Base-by-base conservation (phyloP, 2,888 invertebrate genomes). In the Phengaris alcon region DNA sequence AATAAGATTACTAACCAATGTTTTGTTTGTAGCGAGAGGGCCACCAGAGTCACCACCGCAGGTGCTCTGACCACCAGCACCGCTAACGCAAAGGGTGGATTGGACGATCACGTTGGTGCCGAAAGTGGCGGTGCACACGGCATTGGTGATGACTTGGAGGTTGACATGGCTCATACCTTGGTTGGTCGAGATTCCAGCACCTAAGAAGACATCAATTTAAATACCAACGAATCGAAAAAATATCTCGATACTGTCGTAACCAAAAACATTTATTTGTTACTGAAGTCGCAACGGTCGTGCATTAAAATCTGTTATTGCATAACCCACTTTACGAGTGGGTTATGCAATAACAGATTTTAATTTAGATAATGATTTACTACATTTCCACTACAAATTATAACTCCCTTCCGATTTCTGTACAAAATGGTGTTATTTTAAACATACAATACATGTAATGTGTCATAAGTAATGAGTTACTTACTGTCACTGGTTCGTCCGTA, bases 41-140 rank as follows among this genome's bases (percentile, higher is more conserved):
- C 86, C 88, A 0, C 88, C 88, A 13, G 84, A 83, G 79, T 88
- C 87, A 0, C 86, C 84, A 10, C 82, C 85, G 82, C 94, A 94
- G 2, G 88, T 86, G 57, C 89, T 86, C 73, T 77, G 83, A 2
- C 86, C 84, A 3, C 81, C 81, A 4, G 79, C 78, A 75, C 84
- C 85, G 82, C 85, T 82, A 78, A 85, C 83, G 86, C 90, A 85
- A 82, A 89, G 76, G 51, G 90, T 88, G 0, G 82, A 82, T 0
- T 76, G 77, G 5, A 83, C 81, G 13, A 93, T 82, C 10, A 55
- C 59, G 5, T 64, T 85, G 76, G 68, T 75, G 51, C 88, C 84
- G 81, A 85, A 94, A 10, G 80, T 79, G 6, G 80, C 52, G 6
- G 82, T 82, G 80, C 94, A 94, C 12, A 80, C 78, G 0, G 77